Evolutionary conservation across 2,113 vertebrate genomes (phyloP), one percentile per base, ranked within the genome.

Genomic region (Lepus europaeus): DNA sequence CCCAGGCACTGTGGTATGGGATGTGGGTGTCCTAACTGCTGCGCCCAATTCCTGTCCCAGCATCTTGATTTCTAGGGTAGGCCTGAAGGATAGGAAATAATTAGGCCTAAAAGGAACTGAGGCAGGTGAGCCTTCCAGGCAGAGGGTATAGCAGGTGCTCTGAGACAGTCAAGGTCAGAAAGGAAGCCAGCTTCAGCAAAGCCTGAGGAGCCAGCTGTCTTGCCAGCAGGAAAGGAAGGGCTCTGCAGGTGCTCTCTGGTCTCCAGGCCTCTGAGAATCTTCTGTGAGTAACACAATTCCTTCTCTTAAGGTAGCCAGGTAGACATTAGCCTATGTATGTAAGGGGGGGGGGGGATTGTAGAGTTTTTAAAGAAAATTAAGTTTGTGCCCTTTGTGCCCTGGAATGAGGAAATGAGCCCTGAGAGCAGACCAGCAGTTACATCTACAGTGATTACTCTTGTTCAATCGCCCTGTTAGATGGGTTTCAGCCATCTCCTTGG

Each of bases 41-140:
- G 13, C 6, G 19, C 56, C 56, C 56, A 59, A 59, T 59, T 14
- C 56, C 14, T 59, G 56, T 59, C 56, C 56, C 56, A 72, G 6
- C n/a, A 33, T 76, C n/a, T 69, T 91, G 66, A 80, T 81, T 87
- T 90, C 79, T 94, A 64, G 90, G 36, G 27, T 72, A 76, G 29
- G 63, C 4, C 31, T 80, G 9, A 45, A 78, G 33, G 89, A 96
- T 53, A 66, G 91, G 45, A 33, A 70, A 64, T 22, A 45, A 79
- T 25, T 5, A 64, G 68, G 14, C 63, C 82, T 59, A 20, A 33
- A 69, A 73, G 53, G 33, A 81, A 4, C 33, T 69, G 23, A 1
- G 29, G 5, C 9, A 7, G 5, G 11, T 14, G 49, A 93, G 29
- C 11, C 29, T 81, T 83, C 45, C 6, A 87, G 89, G 61, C 5